These are phyloP conservation scores for Hozukius guyotensis DNA, from an alignment of 2,797 vertebrate genomes.

Conservation along the genomic window DNA sequence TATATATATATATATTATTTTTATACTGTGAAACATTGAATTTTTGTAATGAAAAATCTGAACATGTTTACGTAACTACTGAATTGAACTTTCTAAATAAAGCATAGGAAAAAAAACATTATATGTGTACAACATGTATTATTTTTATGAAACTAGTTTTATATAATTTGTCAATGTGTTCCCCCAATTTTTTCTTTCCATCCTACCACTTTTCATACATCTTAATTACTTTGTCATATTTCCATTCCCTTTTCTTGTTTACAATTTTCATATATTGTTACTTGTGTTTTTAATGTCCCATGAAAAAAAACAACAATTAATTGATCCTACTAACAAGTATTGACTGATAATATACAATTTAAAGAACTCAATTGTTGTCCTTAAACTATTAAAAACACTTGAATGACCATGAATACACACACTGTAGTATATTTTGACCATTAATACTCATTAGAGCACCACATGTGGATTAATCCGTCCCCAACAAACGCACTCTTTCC, in stretches of 20 bases:
- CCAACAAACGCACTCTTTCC: background rate
- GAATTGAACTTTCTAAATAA: no score
- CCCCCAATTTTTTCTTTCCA: no score
- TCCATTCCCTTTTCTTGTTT: background rate
- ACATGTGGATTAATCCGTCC: background rate
- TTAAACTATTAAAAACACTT: no score
- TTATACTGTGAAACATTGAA: no score
- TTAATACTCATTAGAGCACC: no score
- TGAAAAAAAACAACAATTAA: background rate
- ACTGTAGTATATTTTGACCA: background rate
- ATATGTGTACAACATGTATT: no score
- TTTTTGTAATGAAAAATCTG: no score
- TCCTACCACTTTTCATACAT: background rate
- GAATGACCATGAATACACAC: background rate
- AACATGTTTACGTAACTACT: no score
- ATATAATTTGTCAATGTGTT: background rate
- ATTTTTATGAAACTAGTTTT: background rate
- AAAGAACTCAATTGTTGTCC: no score
- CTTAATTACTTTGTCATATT: background rate
- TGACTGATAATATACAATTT: background rate
- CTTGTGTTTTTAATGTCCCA: background rate
- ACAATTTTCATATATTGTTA: background rate
- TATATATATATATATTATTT: no score
- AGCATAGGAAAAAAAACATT: no score
- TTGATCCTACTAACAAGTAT: background rate